phyloP scores from a whole-genome alignment of 1,140 invertebrate genomes.

The Gerris buenoi region DNA sequence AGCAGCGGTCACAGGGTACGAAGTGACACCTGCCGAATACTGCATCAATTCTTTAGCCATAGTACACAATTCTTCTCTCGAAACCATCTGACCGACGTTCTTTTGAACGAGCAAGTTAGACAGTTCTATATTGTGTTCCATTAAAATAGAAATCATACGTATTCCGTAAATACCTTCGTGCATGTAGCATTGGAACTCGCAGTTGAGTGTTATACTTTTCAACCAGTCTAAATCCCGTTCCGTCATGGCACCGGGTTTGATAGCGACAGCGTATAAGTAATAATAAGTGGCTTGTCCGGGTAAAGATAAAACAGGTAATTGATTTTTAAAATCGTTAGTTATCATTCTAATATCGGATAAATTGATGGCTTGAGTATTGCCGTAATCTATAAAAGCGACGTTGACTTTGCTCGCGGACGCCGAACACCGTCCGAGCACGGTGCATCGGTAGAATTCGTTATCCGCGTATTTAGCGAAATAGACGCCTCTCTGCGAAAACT shows the following conservation, averaged over 20 bases:
- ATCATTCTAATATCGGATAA: constrained; percentile 38
- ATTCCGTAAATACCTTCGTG: neutral
- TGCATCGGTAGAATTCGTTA: constrained; percentile 43
- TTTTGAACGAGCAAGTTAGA: constrained; percentile 5
- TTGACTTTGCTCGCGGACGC: constrained; percentile 18
- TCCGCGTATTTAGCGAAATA: constrained; percentile 49
- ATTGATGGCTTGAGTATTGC: constrained; percentile 41
- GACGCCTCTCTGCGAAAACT: constrained; percentile 33
- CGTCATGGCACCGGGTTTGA: constrained; percentile 24
- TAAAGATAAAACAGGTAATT: constrained; percentile 25
- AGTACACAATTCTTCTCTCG: neutral
- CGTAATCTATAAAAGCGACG: constrained; percentile 54
- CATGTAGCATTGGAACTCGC: neutral
- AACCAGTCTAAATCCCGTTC: constrained; percentile 35
- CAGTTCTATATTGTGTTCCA: constrained; percentile 26
- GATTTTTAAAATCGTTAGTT: constrained; percentile 22
- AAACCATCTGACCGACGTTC: neutral
- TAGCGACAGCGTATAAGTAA: constrained; percentile 36
- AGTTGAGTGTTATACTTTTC: constrained; percentile 31
- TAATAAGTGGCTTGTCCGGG: constrained; percentile 40
- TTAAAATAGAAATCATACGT: constrained; percentile 20
- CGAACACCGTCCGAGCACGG: constrained; percentile 33
- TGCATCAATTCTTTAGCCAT: neutral
- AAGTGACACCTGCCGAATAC: neutral
- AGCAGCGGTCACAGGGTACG: neutral